Conservation (phyloP, 1,140 invertebrate genomes). For the Octopus sinensis region DNA sequence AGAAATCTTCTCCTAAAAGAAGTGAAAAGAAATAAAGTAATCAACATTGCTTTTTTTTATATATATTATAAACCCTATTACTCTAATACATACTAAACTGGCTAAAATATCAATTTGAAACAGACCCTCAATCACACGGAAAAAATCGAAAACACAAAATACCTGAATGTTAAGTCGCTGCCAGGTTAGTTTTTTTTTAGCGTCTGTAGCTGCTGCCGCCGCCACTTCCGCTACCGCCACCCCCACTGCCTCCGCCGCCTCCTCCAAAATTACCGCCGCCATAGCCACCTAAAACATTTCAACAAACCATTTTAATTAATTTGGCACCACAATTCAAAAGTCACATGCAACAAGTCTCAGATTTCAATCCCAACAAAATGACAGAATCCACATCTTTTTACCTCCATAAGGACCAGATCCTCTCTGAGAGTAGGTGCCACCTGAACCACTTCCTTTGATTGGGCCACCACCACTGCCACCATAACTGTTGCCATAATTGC, state of each 20-base stretch:
- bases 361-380: too few relatives aligned
- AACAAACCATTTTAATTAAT: too few relatives aligned
- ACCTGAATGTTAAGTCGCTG: slow-evolving; percentile 11
- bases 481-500: neutral
- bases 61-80: too few relatives aligned
- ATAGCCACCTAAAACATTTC: neutral
- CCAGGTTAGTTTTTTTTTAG: neutral
- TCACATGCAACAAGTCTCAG: too few relatives aligned
- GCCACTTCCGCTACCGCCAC: neutral
- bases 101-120: too few relatives aligned
- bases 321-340: too few relatives aligned
- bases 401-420: neutral
- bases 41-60: too few relatives aligned
- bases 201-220: neutral
- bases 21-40: too few relatives aligned
- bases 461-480: neutral
- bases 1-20: too few relatives aligned
- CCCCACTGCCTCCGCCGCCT: neutral
- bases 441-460: neutral
- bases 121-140: neutral
- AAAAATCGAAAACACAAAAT: neutral
- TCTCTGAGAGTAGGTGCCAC: neutral
- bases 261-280: neutral
- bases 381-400: neutral
- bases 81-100: too few relatives aligned